These are phyloP conservation scores for Bombylius discolor DNA, from an alignment of 2,888 invertebrate species.

Conservation along the genomic window DNA sequence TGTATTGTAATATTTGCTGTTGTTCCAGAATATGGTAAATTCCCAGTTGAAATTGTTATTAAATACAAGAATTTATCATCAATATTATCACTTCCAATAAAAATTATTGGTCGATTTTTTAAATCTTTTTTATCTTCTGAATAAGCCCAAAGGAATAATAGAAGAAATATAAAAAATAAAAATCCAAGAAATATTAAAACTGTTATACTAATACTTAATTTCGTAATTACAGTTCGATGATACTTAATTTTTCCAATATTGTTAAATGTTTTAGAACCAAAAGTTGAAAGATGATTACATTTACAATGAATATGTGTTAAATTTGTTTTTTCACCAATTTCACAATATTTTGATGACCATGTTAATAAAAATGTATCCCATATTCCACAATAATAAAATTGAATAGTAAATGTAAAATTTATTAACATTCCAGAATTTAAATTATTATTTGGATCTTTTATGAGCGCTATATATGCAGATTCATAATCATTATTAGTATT, in stretches of 20 bases:
- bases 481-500: neutral
- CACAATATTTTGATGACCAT: conserved; percentile 5
- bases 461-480: conserved; percentile 1
- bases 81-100: neutral
- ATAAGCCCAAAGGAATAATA: conserved; percentile 4
- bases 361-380: neutral
- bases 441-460: neutral
- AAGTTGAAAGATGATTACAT: conserved; percentile 8
- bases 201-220: neutral
- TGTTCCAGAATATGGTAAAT: conserved; percentile 16
- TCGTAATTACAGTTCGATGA: neutral
- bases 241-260: neutral
- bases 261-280: conserved; percentile 1
- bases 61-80: conserved; percentile 10
- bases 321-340: conserved; percentile 2
- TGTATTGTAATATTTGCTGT: conserved; percentile 18
- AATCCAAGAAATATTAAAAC: neutral
- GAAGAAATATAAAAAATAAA: neutral
- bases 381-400: conserved; percentile 2
- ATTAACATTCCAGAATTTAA: neutral
- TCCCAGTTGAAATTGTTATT: conserved; percentile 19
- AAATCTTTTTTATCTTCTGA: conserved; percentile 1
- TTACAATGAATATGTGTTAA: conserved; percentile 6
- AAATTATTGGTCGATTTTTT: neutral
- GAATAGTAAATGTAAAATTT: conserved; percentile 3